Evolutionary conservation across 2,797 vertebrate species (phyloP), one percentile per base, ranked within the genome.

Genomic region (Megalops cyprinoides): DNA sequence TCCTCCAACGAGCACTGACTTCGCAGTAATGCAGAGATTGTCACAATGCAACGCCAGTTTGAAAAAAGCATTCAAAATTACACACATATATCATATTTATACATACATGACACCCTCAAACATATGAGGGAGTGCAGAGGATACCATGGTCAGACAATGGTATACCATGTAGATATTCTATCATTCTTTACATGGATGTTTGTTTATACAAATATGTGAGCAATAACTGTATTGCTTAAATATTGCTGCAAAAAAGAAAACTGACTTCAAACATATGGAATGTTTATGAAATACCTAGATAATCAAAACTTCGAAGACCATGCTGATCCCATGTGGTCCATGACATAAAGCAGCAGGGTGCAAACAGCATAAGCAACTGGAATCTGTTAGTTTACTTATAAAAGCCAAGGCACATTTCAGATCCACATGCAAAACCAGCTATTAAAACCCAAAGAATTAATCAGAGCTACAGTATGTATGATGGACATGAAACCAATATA

Each of bases 331-430:
- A 18, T 12, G 53, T 65, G 9, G 0, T 77, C n/a, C 34, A 53
- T 10, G 37, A 78, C 58, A 67, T 78, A 12, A 78, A 78, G 78
- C 39, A 62, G 23, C 20, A 25, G 23, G 23, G 28, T 7, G 53
- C 65, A 46, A 23, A 39, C 69, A 42, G 34, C 18, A 55, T 74
- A 73, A 79, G 73, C 58, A 53, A 77, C 60, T 82, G 82, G 75
- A 84, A 86, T 82, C 76, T 28, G 62, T 34, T 51, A 74, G 74
- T 44, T 77, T 74, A 76, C 65, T 81, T 76, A 76, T 4, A 53
- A 42, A 28, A 76, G 20, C 20, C 20, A 58, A 60, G 8, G 77
- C 58, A 0, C 42, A 7, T 74, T 42, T 39, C 20, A 23, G 18
- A 42, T 56, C 23, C 53, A 48, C 25, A 51, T 62, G 18, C 77